phyloP scores from a whole-genome alignment of 2,888 invertebrate species.

The Sphaerolaimus hirsutus region DNA sequence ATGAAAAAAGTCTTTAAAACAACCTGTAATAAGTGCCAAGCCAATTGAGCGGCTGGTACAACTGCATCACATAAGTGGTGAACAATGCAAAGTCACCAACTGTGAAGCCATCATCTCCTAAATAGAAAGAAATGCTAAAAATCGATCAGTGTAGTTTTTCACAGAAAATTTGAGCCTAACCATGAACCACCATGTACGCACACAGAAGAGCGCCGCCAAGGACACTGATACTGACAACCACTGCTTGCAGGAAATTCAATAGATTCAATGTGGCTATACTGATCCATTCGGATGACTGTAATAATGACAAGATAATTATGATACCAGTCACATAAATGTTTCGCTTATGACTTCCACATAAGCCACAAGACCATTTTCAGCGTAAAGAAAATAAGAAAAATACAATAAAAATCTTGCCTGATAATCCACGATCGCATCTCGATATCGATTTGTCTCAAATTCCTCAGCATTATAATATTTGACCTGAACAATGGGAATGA shows the following conservation, averaged over 20 bases:
- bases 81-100: constrained; percentile 89
- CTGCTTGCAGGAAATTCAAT: constrained; percentile 64
- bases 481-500: constrained; percentile 18
- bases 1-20: no score
- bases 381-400: no score
- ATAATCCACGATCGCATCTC: constrained; percentile 44
- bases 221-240: constrained; percentile 58
- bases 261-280: constrained; percentile 57
- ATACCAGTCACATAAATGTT: no score
- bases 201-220: constrained; percentile 54
- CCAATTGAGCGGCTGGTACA: constrained; percentile 86
- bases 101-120: constrained; percentile 33
- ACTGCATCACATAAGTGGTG: constrained; percentile 65
- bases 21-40: constrained; percentile 94
- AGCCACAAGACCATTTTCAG: no score
- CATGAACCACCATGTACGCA: constrained; percentile 53
- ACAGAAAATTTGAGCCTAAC: constrained; percentile 21
- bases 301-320: no score
- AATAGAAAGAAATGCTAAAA: constrained; percentile 3
- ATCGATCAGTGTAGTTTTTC: not conserved
- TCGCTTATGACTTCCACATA: no score
- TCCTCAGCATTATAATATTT: constrained; percentile 85
- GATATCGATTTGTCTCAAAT: constrained; percentile 65
- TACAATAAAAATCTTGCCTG: no score
- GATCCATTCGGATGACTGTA: constrained; percentile 62